A percentile compares a stretch with the other conserved stretches of the same genome.
These are phyloP conservation scores for Epizoanthus fatuus DNA, from an alignment of 92 coral and sea anemone genomes.

Conservation along the genomic window DNA sequence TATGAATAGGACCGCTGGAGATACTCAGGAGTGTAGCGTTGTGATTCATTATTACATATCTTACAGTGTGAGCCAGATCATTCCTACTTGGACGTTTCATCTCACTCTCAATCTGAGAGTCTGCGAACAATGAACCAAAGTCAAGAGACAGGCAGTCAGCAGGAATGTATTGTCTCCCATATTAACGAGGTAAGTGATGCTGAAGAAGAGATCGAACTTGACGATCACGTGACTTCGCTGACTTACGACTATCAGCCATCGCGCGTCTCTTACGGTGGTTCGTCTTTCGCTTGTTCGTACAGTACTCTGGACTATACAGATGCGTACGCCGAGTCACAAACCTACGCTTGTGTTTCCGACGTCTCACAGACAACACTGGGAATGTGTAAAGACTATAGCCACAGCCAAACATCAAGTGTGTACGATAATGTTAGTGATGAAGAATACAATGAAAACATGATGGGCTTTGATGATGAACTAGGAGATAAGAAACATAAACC, in stretches of 20 bases:
- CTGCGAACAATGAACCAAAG: conserved; percentile 35
- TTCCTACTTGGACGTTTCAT: conserved; percentile 5
- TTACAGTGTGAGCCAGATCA: conserved; percentile 8
- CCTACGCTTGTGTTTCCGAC: not conserved
- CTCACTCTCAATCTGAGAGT: conserved; percentile 33
- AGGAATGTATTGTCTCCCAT: not conserved
- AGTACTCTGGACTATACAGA: conserved; percentile 20
- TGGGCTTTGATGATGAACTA: not conserved
- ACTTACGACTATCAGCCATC: not conserved
- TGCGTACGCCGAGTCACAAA: not conserved
- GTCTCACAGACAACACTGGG: conserved; percentile 19
- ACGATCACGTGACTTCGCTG: not conserved
- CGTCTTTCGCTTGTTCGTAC: not conserved
- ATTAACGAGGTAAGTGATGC: not conserved
- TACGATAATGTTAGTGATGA: not conserved
- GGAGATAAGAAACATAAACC: not conserved
- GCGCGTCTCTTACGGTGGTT: conserved; percentile 7
- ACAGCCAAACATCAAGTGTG: conserved; percentile 23
- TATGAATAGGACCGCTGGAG: no score
- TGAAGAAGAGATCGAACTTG: conserved; percentile 1
- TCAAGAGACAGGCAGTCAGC: not conserved
- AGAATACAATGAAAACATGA: not conserved
- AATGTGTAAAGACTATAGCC: conserved; percentile 1
- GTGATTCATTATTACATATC: not conserved
- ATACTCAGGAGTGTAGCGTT: no score